phyloP scores from a whole-genome alignment of 2,113 vertebrate genomes.

The Limnothrissa miodon region DNA sequence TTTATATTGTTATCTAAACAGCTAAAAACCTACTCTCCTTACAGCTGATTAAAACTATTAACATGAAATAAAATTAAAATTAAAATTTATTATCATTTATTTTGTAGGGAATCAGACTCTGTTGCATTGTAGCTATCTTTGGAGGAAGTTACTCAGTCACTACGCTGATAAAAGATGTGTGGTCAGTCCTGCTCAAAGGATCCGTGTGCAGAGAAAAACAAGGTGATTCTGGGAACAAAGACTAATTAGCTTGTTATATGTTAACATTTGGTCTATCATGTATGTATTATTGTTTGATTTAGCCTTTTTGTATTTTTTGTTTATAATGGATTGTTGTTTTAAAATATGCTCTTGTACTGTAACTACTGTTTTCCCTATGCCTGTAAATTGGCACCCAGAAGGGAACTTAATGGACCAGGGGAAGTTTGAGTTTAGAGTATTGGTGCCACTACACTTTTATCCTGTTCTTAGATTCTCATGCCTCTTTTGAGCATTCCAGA shows the following conservation, averaged over 20 bases:
- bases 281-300: background rate
- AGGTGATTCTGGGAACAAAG: background rate
- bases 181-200: slow-evolving; percentile 34
- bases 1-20: background rate
- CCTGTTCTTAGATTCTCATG: no score
- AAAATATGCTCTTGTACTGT: background rate
- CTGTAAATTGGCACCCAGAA: no score
- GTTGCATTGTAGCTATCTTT: slow-evolving; percentile 35
- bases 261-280: background rate
- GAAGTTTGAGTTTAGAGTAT: no score
- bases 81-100: background rate
- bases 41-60: slow-evolving; percentile 52
- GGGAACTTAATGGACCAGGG: no score
- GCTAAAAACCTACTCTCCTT: slow-evolving; percentile 25
- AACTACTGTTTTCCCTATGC: no score
- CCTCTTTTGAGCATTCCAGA: no score
- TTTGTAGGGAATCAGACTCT: slow-evolving; percentile 40
- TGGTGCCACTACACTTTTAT: no score
- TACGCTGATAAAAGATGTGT: slow-evolving; percentile 39
- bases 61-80: no score
- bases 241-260: background rate
- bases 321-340: background rate
- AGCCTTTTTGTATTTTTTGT: background rate
- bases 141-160: slow-evolving; percentile 41
- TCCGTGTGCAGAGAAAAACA: slow-evolving; percentile 25